These are phyloP conservation scores for Oxyteleia sp. DNA, from an alignment of 2,888 invertebrate genomes.

Conservation along the genomic window DNA sequence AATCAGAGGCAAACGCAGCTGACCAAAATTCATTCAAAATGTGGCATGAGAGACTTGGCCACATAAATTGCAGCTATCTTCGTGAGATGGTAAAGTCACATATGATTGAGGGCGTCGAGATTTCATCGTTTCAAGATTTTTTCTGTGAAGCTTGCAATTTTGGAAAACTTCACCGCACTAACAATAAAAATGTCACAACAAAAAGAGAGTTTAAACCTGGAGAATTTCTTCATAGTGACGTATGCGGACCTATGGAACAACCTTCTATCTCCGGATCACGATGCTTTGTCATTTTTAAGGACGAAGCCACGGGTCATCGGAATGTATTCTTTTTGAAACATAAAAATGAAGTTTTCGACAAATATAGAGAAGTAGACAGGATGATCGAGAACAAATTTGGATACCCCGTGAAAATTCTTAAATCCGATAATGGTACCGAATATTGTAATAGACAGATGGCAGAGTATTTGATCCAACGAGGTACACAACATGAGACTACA, in stretches of 20 bases:
- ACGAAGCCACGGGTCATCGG: slow-evolving; percentile 22
- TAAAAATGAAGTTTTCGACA: slow-evolving; percentile 36
- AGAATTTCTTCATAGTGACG: slow-evolving; percentile 45
- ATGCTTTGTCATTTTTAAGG: slow-evolving; percentile 38
- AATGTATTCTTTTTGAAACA: slow-evolving; percentile 36
- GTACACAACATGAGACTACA: slow-evolving; percentile 42
- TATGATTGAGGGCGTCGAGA: slow-evolving; percentile 12
- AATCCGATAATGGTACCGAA: slow-evolving; percentile 70
- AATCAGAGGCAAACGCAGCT: slow-evolving; percentile 14
- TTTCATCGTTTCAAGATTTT: slow-evolving; percentile 11
- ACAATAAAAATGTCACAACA: slow-evolving; percentile 19
- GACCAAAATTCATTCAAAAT: background rate
- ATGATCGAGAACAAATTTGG: slow-evolving; percentile 39
- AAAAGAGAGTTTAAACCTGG: slow-evolving; percentile 27
- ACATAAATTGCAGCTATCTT: slow-evolving; percentile 12
- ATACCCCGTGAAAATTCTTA: slow-evolving; percentile 30
- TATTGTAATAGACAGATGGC: slow-evolving; percentile 30
- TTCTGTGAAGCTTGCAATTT: slow-evolving; percentile 20
- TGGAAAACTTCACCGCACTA: slow-evolving; percentile 15
- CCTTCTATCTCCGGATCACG: slow-evolving; percentile 26
- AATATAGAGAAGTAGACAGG: slow-evolving; percentile 21
- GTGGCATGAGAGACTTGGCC: slow-evolving; percentile 46
- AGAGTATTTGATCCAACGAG: slow-evolving; percentile 26
- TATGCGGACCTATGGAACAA: slow-evolving; percentile 44
- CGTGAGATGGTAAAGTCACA: slow-evolving; percentile 1